Evolutionary conservation across 2,113 vertebrate species (phyloP).

Genomic region (Indri indri): DNA sequence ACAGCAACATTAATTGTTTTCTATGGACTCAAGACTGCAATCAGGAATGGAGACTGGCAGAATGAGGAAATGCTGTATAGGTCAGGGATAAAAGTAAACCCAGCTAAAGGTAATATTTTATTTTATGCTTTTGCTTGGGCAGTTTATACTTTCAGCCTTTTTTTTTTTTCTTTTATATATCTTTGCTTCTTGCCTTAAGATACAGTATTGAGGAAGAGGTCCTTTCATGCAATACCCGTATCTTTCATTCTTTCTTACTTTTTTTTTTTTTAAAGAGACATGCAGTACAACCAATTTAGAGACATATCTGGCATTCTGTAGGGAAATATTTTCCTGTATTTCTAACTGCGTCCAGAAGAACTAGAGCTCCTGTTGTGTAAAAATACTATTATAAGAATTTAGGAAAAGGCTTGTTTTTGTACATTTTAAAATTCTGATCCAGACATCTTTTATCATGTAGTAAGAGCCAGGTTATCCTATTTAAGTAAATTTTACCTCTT

Average conservation of each 20-base stretch:
- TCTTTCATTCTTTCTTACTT: not conserved
- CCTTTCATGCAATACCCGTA: not conserved
- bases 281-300: not conserved
- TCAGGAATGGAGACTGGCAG: slow-evolving; percentile 97
- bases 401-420: not conserved
- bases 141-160: slow-evolving; percentile 34
- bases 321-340: not conserved
- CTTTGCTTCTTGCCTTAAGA: not conserved
- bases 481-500: not conserved
- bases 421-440: not conserved
- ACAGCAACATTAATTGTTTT: slow-evolving; percentile 91
- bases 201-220: not conserved
- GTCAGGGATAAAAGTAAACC: slow-evolving; percentile 99
- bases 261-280: not conserved
- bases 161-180: too few species aligned
- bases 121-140: slow-evolving; percentile 61
- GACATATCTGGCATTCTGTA: not conserved
- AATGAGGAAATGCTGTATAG: slow-evolving; percentile 99
- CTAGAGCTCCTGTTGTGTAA: not conserved
- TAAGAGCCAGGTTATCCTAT: not conserved
- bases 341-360: not conserved
- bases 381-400: not conserved
- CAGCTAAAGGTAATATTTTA: slow-evolving; percentile 95
- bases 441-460: not conserved
- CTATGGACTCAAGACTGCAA: slow-evolving; percentile 93